Evolutionary conservation across 2,113 vertebrate genomes (phyloP).

Genomic region (Dicaeum eximium): DNA sequence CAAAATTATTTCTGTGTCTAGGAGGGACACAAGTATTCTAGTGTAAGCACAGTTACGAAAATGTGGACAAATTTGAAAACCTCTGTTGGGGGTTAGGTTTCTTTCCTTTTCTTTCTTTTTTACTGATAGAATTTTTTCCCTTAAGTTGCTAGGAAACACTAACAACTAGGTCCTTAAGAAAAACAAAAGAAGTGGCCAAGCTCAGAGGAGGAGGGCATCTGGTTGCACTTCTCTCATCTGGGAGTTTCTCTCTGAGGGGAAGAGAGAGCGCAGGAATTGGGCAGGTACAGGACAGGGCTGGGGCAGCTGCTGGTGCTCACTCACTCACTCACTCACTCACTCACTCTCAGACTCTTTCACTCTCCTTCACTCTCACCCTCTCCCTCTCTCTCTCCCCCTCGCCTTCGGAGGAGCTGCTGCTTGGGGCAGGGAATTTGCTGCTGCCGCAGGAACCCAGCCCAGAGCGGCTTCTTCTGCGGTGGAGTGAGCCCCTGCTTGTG

Average conservation of each 20-base stretch:
- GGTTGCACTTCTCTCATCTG: not conserved
- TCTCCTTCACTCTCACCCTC: no score
- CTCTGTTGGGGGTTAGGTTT: not conserved
- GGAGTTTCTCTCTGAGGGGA: not conserved
- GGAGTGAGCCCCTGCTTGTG: not conserved
- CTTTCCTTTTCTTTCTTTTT: not conserved
- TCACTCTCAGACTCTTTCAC: no score
- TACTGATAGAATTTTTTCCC: not conserved
- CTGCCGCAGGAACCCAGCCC: not conserved
- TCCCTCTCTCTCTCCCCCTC: no score
- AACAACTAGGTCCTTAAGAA: not conserved
- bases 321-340: no score
- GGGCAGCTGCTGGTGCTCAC: no score
- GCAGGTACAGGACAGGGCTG: not conserved
- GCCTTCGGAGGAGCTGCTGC: not conserved
- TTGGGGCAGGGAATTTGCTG: not conserved
- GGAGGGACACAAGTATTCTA: not conserved
- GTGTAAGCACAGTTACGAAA: not conserved
- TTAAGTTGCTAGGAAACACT: not conserved
- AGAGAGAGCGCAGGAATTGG: fast-evolving
- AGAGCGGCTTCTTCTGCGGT: not conserved
- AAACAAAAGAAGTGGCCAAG: not conserved
- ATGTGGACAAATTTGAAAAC: not conserved
- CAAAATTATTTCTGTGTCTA: not conserved
- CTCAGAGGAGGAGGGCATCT: not conserved